Conservation (phyloP, 2,888 invertebrate genomes). For the Eupithecia inturbata region DNA sequence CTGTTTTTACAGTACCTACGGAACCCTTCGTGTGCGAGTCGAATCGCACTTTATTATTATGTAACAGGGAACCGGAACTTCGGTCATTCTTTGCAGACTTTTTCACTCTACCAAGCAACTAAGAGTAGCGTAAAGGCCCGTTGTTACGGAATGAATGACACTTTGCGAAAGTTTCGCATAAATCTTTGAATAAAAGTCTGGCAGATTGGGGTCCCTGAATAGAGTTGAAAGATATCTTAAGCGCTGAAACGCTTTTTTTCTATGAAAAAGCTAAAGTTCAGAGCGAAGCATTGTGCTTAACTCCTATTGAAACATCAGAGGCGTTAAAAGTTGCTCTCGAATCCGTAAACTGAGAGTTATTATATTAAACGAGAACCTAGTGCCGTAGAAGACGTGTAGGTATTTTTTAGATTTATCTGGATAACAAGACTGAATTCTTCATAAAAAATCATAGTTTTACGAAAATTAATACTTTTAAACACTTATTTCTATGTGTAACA, state of each 20-base stretch:
- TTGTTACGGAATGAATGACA: constrained; percentile 14
- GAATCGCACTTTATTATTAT: too few species aligned
- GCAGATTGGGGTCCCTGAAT: constrained; percentile 7
- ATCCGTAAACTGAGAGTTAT: constrained; percentile 36
- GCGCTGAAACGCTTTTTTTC: constrained; percentile 43
- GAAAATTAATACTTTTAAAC: too few species aligned
- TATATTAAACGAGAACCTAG: neutral
- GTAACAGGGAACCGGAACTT: constrained; percentile 7
- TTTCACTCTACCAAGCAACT: constrained; percentile 3
- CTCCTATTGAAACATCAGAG: constrained; percentile 45
- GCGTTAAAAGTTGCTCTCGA: constrained; percentile 48
- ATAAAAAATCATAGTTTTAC: too few species aligned
- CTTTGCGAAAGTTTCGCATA: constrained; percentile 13
- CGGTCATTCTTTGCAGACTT: neutral
- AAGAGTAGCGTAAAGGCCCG: constrained; percentile 2
- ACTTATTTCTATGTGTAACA: too few species aligned
- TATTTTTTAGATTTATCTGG: neutral
- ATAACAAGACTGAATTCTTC: neutral
- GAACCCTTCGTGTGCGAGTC: too few species aligned
- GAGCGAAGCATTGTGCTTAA: constrained; percentile 47
- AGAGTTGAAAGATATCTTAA: constrained; percentile 30
- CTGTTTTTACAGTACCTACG: too few species aligned
- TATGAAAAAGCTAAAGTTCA: constrained; percentile 39
- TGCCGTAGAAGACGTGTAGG: neutral
- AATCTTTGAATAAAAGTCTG: constrained; percentile 8